Evolutionary conservation across 2,888 invertebrate genomes (phyloP), one percentile per base, ranked within the genome.

Genomic region (Leptothorax acervorum): DNA sequence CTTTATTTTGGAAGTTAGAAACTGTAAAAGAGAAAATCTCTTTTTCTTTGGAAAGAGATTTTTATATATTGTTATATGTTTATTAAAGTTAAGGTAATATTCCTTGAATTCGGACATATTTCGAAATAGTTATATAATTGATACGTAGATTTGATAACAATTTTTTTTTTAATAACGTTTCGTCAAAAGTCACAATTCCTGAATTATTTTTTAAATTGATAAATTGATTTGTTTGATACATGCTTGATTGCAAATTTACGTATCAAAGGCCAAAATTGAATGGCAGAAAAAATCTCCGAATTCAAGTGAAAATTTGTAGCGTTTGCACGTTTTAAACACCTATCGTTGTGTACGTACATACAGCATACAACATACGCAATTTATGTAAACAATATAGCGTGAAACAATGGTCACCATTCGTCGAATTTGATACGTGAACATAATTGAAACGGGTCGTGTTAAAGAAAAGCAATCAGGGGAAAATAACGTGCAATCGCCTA

Each of bases 51-150:
- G n/a, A 82, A 45, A 71, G 84, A 63, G 65, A 65, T 73, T 57
- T 81, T 81, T 42, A 57, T 1, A 3, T 28, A n/a, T 82, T 53
- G n/a, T 55, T 83, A 28, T 42, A 39, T 53, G 51, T 62, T 63
- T n/a, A 35, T 35, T 63, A 82, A 55, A 1, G 12, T 31, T 78
- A 70, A 70, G 31, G 31, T 70, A 66, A 76, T 6, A 28, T 86
- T 87, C 79, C 88, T 90, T 82, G 85, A 87, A 88, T 90, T 88
- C 71, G 28, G 83, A 84, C 9, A n/a, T 28, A 53, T 83, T 79
- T 83, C 60, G 51, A 51, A 70, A 12, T 51, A 5, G 18, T 15
- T 28, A 62, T 18, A 62, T n/a, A 42, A 28, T 73, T 71, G 71
- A 70, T 85, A 75, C 82, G 12, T 28, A 57, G 63, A 83, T 83